A percentile compares a stretch with the other conserved stretches of the same genome.
phyloP scores from a whole-genome alignment of 2,113 vertebrate species.

The Nothoprocta pentlandii region DNA sequence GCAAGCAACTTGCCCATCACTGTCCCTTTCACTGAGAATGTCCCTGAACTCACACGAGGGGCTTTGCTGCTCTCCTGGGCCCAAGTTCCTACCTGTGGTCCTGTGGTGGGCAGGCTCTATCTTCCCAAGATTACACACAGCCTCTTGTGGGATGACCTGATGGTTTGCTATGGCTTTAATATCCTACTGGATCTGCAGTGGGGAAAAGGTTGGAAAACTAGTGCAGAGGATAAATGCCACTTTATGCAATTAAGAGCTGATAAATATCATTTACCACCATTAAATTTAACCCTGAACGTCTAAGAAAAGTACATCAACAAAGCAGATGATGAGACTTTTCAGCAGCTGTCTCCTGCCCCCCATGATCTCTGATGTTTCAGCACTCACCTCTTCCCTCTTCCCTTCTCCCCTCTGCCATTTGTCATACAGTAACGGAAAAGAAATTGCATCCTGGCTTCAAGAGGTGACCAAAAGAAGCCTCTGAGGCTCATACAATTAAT shows the following conservation, averaged over 20 bases:
- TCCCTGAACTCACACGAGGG: neutral
- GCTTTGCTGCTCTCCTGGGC: neutral
- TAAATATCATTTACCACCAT: neutral
- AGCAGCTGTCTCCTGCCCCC: neutral
- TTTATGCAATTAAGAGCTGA: neutral
- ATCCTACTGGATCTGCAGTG: neutral
- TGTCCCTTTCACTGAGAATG: neutral
- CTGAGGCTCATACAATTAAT: slow-evolving; percentile 42
- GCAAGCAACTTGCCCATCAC: neutral
- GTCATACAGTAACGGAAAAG: neutral
- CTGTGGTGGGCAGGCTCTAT: too few species aligned
- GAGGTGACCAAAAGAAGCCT: slow-evolving; percentile 30
- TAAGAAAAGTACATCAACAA: neutral
- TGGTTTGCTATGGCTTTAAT: neutral
- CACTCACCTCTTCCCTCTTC: neutral
- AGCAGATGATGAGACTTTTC: neutral
- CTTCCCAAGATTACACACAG: neutral
- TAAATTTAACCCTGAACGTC: neutral
- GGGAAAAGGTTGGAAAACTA: neutral
- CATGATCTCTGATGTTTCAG: neutral
- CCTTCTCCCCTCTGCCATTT: neutral
- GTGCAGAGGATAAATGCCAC: neutral
- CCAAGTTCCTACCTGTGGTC: neutral
- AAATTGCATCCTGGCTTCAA: neutral
- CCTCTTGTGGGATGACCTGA: neutral